Evolutionary conservation across 92 coral and sea anemone species (phyloP), one percentile per base, ranked within the genome.

Genomic region (Desmophyllum pertusum): DNA sequence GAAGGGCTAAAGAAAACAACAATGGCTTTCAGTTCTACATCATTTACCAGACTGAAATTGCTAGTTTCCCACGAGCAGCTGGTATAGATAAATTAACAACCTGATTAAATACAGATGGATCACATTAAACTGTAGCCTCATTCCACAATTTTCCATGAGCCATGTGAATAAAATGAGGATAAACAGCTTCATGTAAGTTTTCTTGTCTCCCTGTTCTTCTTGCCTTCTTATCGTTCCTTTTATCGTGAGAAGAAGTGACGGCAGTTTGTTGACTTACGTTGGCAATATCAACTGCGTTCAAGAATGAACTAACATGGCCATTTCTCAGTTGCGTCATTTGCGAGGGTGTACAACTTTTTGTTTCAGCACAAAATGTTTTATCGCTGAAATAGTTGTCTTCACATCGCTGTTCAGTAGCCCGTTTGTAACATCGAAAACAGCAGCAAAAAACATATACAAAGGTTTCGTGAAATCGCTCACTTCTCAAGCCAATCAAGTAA

Each of bases 401-500:
- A 23, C 15, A 61, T 11, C 39, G 19, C 31, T 8, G 61, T 21
- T 43, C 59, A 1, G 61, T 1, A 37, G 17, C 31, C 23, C 40
- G 21, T 21, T 57, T 71, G 29, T 50, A 78, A 52, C 33, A 41
- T 40, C 37, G 52, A 45, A 64, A 81, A 15, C 88, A 86, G 75
- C 92, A 82, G 67, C 95, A 89, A 42, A 89, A 70, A 14, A 94
- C 39, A 19, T 37, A 43, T 10, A 27, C 31, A 70, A 94, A 92
- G 13, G 84, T 95, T 30, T 75, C 75, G 48, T 82, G 81, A 86
- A 92, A 94, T 62, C 74, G 86, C 30, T 89, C 93, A 57, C 83
- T 91, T 70, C 95, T 94, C 11, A 94, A 76, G 43, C 98, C 98
- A 42, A 94, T 86, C 51, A 94, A 89, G 27, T 92, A 94, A 36